Percentiles rank a stretch among this genome's conserved stretches.
These are phyloP conservation scores for Malacoraja senta DNA, from an alignment of 2,797 vertebrate genomes.

Conservation along the genomic window DNA sequence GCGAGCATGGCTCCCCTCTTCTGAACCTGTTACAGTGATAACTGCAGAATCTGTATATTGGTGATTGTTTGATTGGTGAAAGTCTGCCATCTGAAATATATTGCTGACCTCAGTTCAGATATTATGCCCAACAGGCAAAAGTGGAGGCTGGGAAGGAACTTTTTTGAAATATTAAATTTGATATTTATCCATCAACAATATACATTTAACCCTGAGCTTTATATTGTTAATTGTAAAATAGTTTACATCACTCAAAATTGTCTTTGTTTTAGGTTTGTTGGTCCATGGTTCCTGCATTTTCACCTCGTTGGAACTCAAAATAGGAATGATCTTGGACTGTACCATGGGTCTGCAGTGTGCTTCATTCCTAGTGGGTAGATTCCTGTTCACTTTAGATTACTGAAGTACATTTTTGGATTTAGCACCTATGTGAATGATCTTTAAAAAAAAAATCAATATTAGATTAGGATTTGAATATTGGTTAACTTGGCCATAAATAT, in stretches of 20 bases:
- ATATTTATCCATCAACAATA: background rate
- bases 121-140: background rate
- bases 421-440: background rate
- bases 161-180: background rate
- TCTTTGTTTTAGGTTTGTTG: conserved; percentile 19
- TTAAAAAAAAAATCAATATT: background rate
- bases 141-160: no score
- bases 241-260: conserved; percentile 20
- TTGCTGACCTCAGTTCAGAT: background rate
- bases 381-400: background rate
- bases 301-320: conserved; percentile 18
- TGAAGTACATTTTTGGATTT: conserved; percentile 18
- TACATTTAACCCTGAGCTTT: background rate
- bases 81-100: background rate
- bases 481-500: background rate
- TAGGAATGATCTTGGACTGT: conserved; percentile 10
- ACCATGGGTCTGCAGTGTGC: background rate
- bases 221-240: background rate
- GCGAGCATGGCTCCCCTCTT: background rate
- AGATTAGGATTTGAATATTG: background rate
- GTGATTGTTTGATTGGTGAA: background rate
- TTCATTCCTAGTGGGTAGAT: conserved; percentile 20
- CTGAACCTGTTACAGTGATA: background rate
- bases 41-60: background rate
- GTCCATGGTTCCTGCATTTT: conserved; percentile 23